Conservation (phyloP, 2,113 vertebrate genomes). For the Opisthocomus hoazin region DNA sequence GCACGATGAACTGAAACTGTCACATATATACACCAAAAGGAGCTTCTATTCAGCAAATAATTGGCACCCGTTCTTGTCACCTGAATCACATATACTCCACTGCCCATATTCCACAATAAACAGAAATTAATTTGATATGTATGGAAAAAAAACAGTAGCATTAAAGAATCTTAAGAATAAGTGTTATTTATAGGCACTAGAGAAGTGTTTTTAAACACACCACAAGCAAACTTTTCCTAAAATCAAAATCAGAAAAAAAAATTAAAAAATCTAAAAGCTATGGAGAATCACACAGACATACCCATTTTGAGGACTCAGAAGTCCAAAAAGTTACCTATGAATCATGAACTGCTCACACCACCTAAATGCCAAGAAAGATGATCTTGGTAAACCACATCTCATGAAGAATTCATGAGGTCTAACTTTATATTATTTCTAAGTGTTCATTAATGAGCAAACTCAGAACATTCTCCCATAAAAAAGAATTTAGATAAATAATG, state of each 20-base stretch:
- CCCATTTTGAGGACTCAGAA: not conserved
- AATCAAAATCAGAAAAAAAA: not conserved
- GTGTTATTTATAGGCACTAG: not conserved
- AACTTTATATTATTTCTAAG: constrained; percentile 69
- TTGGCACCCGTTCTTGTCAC: not conserved
- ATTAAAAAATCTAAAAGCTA: not conserved
- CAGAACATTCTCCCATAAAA: constrained; percentile 36
- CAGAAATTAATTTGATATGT: not conserved
- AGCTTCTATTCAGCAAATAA: not conserved
- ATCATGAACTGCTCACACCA: constrained; percentile 53
- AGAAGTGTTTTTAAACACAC: not conserved
- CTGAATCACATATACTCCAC: not conserved
- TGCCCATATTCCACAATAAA: not conserved
- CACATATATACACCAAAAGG: not conserved
- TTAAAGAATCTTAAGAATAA: not conserved
- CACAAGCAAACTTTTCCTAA: not conserved
- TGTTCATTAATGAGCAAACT: constrained; percentile 66
- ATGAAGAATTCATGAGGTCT: constrained; percentile 65
- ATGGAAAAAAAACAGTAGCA: not conserved
- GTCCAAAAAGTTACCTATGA: constrained; percentile 33
- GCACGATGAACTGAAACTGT: not conserved
- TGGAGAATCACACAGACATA: not conserved
- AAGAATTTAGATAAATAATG: constrained; percentile 59
- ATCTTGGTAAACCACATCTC: constrained; percentile 43
- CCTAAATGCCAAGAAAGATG: constrained; percentile 59